These are phyloP conservation scores for Vultur gryphus DNA, from an alignment of 2,797 vertebrate genomes.

Conservation along the genomic window DNA sequence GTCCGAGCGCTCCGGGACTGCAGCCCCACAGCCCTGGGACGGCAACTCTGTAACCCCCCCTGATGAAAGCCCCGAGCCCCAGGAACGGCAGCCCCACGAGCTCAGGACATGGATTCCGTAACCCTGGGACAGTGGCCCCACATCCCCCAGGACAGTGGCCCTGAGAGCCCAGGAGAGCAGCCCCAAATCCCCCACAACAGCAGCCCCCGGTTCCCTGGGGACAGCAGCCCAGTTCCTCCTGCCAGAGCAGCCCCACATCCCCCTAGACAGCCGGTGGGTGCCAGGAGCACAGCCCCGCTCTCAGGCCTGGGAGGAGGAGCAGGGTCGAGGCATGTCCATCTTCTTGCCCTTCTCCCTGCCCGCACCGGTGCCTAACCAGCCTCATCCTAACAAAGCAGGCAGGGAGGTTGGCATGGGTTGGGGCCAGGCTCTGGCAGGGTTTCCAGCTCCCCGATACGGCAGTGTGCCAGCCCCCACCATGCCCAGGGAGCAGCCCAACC, in stretches of 20 bases:
- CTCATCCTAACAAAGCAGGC: neutral
- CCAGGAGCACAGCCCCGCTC: neutral
- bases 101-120: neutral
- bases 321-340: neutral
- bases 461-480: no score
- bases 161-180: neutral
- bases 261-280: fast-evolving
- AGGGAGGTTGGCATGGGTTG: fast-evolving
- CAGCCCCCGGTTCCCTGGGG: no score
- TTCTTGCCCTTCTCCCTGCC: neutral
- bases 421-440: neutral
- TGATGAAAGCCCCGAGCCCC: neutral
- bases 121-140: no score
- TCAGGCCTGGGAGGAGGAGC: neutral
- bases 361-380: fast-evolving
- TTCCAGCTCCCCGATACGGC: fast-evolving
- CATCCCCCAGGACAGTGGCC: no score
- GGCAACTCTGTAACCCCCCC: neutral
- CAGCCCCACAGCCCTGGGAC: no score
- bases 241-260: neutral
- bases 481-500: neutral
- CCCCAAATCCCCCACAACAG: neutral
- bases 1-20: no score
- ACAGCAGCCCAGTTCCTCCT: neutral
- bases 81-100: neutral